Evolutionary conservation across 2,797 vertebrate species (phyloP).

Genomic region (Zenarchopterus dispar): DNA sequence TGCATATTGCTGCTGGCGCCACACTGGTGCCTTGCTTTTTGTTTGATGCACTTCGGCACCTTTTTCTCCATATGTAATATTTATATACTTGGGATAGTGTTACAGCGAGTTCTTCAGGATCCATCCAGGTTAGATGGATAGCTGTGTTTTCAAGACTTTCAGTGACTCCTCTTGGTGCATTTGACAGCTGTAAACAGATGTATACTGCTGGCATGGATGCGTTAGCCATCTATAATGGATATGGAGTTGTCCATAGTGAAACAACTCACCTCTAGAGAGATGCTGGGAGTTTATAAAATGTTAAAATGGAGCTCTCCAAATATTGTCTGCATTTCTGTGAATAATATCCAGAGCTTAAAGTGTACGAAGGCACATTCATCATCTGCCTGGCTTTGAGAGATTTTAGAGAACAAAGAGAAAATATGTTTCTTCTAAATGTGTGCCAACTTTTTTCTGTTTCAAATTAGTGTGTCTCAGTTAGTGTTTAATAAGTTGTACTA

Average conservation of each 20-base stretch:
- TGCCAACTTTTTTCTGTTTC: constrained; percentile 22
- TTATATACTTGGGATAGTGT: constrained; percentile 65
- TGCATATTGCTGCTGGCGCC: constrained; percentile 14
- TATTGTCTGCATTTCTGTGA: constrained; percentile 53
- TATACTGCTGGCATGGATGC: constrained; percentile 49
- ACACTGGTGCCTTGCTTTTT: constrained; percentile 18
- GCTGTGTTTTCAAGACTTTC: constrained; percentile 46
- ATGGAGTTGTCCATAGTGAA: constrained; percentile 45
- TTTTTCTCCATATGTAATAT: constrained; percentile 68
- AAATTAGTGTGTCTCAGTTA: background rate
- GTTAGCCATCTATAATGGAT: constrained; percentile 74
- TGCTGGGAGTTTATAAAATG: constrained; percentile 68
- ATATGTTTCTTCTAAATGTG: constrained; percentile 34
- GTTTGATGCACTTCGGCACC: constrained; percentile 39
- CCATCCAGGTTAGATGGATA: constrained; percentile 47
- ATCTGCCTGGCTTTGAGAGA: constrained; percentile 36
- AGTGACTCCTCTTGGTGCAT: constrained; percentile 53
- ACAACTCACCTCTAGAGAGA: constrained; percentile 65
- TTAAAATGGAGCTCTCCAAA: constrained; percentile 62
- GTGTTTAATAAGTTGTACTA: constrained; percentile 32
- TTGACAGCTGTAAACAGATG: constrained; percentile 79
- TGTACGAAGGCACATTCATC: constrained; percentile 43
- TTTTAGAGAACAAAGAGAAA: constrained; percentile 31
- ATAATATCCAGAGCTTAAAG: constrained; percentile 42
- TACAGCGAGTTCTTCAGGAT: constrained; percentile 50